Conservation (phyloP, 1,140 invertebrate species). For the Apis mellifera region Amel_HAv3.1 CM009940.2:464001-464500, state of each 20-base stretch:
- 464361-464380: background rate
- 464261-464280: background rate
- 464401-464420: background rate
- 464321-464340: background rate
- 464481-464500: too few species aligned
- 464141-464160: background rate
- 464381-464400: background rate
- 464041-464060: background rate
- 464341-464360: background rate
- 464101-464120: background rate
- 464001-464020: background rate
- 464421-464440: background rate
- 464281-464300: background rate
- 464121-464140: slow-evolving; percentile 11
- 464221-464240: background rate
- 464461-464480: too few species aligned
- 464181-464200: background rate
- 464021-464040: background rate
- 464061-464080: background rate
- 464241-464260: background rate
- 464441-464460: too few species aligned
- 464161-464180: background rate
- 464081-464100: background rate
- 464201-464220: background rate
- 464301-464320: background rate